Percentiles rank a stretch among this genome's conserved stretches.
Conservation (phyloP, 2,113 vertebrate genomes). For the Circaetus cinerascens region DNA sequence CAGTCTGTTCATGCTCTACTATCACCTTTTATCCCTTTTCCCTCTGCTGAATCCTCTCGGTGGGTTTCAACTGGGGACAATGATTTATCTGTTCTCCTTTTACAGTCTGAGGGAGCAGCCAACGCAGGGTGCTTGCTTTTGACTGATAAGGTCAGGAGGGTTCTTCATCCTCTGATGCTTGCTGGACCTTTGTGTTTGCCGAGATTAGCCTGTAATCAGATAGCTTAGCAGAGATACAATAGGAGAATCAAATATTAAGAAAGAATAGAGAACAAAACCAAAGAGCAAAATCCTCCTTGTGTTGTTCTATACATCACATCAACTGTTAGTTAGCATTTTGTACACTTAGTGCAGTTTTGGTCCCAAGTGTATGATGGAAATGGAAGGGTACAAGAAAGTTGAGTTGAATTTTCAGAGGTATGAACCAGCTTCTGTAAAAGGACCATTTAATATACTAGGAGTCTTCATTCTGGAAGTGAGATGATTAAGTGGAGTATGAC, state of each 20-base stretch:
- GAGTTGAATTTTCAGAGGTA: not conserved
- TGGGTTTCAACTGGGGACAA: not conserved
- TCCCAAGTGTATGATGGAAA: not conserved
- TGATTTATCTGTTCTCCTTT: not conserved
- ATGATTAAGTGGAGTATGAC: not conserved
- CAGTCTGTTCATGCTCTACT: not conserved
- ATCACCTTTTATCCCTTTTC: not conserved
- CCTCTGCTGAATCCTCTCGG: not conserved
- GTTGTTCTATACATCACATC: not conserved
- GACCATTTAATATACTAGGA: not conserved
- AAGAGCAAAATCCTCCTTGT: not conserved
- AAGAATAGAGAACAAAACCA: not conserved
- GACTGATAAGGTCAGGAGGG: not conserved
- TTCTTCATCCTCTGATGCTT: not conserved
- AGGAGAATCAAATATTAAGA: not conserved
- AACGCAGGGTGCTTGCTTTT: not conserved
- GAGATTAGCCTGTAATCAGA: not conserved
- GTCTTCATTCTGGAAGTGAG: not conserved
- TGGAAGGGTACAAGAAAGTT: not conserved
- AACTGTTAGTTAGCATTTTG: not conserved
- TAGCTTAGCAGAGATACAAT: not conserved
- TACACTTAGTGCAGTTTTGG: not conserved
- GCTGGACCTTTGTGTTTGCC: not conserved
- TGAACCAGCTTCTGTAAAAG: not conserved
- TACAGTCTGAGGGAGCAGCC: not conserved